These are phyloP conservation scores for Desoria tigrina DNA, from an alignment of 2,888 invertebrate genomes.

Conservation along the genomic window DNA sequence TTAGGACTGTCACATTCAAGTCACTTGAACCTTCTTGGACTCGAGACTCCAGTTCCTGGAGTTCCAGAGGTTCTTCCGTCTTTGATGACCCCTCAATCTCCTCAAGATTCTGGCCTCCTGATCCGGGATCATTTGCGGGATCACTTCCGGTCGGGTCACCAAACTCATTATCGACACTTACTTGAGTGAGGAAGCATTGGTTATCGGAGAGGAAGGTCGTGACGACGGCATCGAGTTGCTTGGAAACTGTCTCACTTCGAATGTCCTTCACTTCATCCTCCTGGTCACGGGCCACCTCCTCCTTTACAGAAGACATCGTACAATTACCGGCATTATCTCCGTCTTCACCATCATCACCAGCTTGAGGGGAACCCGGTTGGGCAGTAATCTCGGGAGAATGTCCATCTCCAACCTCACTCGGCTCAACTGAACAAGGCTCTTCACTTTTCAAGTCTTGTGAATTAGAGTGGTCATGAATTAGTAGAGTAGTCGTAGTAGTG, in stretches of 20 bases:
- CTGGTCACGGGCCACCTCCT: slow-evolving; percentile 19
- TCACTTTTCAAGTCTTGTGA: neutral
- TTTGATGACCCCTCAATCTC: too few species aligned
- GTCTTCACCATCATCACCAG: neutral
- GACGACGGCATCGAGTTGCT: slow-evolving; percentile 40
- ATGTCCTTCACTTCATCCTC: slow-evolving; percentile 11
- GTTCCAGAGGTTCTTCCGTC: too few species aligned
- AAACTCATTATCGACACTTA: neutral
- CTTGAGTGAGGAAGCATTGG: slow-evolving; percentile 12
- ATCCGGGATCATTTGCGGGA: neutral
- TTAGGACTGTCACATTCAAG: too few species aligned
- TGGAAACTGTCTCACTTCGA: slow-evolving; percentile 24
- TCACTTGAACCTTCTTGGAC: too few species aligned
- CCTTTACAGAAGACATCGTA: neutral
- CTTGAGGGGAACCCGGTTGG: neutral
- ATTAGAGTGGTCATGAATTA: neutral
- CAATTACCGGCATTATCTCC: neutral
- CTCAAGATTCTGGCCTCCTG: neutral
- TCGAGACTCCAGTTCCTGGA: too few species aligned
- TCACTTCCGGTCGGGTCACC: neutral
- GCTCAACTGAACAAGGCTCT: too few species aligned
- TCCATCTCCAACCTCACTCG: neutral
- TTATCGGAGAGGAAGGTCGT: slow-evolving; percentile 44
- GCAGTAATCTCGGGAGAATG: neutral
- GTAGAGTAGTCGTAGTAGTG: slow-evolving; percentile 16